Percentiles rank a stretch among this genome's conserved stretches.
Evolutionary conservation across 2,113 vertebrate species (phyloP).

Genomic region (Aptenodytes forsteri): DNA sequence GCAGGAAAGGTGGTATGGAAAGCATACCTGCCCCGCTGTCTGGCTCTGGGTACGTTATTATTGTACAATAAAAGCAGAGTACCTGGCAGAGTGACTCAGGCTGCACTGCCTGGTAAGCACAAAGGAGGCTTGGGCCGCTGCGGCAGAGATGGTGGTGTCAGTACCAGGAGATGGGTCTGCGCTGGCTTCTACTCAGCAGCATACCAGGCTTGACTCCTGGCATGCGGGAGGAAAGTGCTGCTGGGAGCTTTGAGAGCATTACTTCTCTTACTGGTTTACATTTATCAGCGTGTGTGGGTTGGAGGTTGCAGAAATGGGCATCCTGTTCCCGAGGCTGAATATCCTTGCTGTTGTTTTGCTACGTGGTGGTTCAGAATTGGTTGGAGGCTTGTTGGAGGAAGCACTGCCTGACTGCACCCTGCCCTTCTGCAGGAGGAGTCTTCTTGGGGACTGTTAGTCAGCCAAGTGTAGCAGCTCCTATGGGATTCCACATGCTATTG

Average conservation of each 20-base stretch:
- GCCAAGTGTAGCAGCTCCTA: background rate
- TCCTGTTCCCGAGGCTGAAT: background rate
- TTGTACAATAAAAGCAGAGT: background rate
- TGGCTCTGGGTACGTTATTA: background rate
- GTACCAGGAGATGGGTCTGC: background rate
- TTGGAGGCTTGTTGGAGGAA: background rate
- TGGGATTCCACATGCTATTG: background rate
- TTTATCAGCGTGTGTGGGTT: background rate
- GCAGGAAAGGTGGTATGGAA: background rate
- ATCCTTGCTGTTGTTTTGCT: background rate
- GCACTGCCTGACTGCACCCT: background rate
- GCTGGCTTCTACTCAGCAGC: background rate
- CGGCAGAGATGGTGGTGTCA: background rate
- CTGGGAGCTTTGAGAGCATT: background rate
- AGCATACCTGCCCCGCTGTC: background rate
- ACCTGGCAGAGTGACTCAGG: background rate
- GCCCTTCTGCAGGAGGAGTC: background rate
- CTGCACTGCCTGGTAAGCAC: background rate
- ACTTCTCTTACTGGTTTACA: background rate
- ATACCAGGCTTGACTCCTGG: background rate
- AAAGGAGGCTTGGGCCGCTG: background rate
- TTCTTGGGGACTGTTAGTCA: background rate
- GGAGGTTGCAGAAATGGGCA: background rate
- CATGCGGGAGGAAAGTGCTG: background rate
- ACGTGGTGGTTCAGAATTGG: background rate